phyloP scores from a whole-genome alignment of 2,797 vertebrate genomes.

The Hoplostethus mediterraneus region DNA sequence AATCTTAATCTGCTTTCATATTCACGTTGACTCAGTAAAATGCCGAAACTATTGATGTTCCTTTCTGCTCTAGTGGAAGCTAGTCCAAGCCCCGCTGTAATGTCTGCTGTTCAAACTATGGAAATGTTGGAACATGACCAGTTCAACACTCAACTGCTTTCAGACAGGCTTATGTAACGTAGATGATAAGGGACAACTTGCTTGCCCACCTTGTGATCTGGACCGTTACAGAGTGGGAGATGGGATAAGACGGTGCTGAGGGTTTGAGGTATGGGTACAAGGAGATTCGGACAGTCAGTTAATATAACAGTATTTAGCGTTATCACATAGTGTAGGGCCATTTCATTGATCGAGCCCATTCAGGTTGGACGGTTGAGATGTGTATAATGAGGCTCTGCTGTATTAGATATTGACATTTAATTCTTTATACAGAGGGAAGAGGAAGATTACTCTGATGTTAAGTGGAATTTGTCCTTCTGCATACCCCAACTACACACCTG shows the following conservation, averaged over 20 bases:
- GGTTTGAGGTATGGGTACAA: slow-evolving; percentile 5
- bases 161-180: not conserved
- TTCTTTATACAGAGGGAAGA: slow-evolving; percentile 30
- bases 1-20: not conserved
- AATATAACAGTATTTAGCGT: slow-evolving; percentile 12
- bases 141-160: not conserved
- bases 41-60: not conserved
- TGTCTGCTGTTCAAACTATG: not conserved
- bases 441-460: slow-evolving; percentile 13
- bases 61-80: not conserved
- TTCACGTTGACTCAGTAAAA: not conserved
- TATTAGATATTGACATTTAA: slow-evolving; percentile 46
- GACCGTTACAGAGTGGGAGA: not conserved
- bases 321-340: slow-evolving; percentile 19
- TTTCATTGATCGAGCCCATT: slow-evolving; percentile 52
- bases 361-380: slow-evolving; percentile 40
- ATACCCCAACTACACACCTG: not conserved
- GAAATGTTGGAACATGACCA: not conserved
- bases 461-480: not conserved
- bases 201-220: not conserved
- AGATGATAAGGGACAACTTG: not conserved
- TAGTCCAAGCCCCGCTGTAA: not conserved
- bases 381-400: slow-evolving; percentile 45
- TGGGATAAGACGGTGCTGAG: not conserved
- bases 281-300: slow-evolving; percentile 4